Percentiles rank a stretch among this genome's conserved stretches.
phyloP scores from a whole-genome alignment of 2,888 invertebrate genomes.

The Cheilosia pagana region DNA sequence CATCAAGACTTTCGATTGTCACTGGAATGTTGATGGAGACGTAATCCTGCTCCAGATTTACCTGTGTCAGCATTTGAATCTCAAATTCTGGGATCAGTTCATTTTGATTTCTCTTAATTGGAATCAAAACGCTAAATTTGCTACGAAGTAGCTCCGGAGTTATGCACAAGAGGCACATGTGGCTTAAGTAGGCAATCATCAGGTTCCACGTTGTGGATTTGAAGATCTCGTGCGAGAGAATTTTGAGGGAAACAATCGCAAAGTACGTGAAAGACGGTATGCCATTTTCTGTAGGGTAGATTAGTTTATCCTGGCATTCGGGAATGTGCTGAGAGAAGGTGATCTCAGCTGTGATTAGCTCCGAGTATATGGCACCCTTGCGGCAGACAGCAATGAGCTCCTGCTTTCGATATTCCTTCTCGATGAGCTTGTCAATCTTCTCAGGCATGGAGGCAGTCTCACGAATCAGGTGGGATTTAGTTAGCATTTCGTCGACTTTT shows the following conservation, averaged over 20 bases:
- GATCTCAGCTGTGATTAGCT: conserved; percentile 75
- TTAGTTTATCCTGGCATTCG: conserved; percentile 55
- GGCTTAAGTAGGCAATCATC: conserved; percentile 72
- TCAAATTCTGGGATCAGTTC: conserved; percentile 77
- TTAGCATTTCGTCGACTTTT: conserved; percentile 75
- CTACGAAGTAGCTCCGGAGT: conserved; percentile 77
- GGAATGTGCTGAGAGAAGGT: conserved; percentile 77
- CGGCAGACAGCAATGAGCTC: conserved; percentile 79
- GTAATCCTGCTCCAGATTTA: conserved; percentile 63
- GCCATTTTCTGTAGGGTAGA: conserved; percentile 66
- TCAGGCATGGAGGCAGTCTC: conserved; percentile 77
- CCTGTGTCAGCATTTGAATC: conserved; percentile 71
- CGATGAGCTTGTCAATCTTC: conserved; percentile 76
- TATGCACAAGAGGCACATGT: conserved; percentile 76
- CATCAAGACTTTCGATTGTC: conserved; percentile 7
- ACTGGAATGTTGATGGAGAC: conserved; percentile 71
- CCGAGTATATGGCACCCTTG: conserved; percentile 72
- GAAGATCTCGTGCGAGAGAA: conserved; percentile 75
- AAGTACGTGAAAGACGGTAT: conserved; percentile 72
- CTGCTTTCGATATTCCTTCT: conserved; percentile 79
- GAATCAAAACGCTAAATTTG: conserved; percentile 76
- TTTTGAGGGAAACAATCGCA: conserved; percentile 76
- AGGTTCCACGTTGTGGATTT: conserved; percentile 78
- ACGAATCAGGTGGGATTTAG: conserved; percentile 75
- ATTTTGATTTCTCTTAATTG: conserved; percentile 57